Percentiles rank a stretch among this genome's conserved stretches.
These are phyloP conservation scores for Ceratina australensis DNA, from an alignment of 1,140 invertebrate genomes.

Conservation along the genomic window DNA sequence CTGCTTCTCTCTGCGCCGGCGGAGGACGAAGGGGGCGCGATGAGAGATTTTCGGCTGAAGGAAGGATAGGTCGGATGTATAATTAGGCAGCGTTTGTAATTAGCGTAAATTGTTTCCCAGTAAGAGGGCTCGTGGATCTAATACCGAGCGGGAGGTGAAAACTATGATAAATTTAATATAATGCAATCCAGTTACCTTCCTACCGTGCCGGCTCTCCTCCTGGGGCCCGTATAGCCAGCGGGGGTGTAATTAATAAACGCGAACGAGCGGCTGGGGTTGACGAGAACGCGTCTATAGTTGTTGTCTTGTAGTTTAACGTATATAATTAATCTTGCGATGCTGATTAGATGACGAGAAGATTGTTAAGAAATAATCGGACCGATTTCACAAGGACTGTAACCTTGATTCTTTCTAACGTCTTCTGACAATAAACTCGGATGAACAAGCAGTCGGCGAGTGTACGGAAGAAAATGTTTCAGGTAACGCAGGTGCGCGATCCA, in stretches of 20 bases:
- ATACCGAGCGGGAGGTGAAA: conserved; percentile 57
- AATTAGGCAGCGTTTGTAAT: conserved; percentile 78
- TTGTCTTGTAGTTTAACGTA: no score
- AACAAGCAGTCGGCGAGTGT: conserved; percentile 2
- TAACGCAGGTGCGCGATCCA: conserved; percentile 72
- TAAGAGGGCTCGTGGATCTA: conserved; percentile 62
- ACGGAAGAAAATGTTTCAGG: conserved; percentile 22
- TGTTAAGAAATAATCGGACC: no score
- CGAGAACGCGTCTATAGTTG: background rate
- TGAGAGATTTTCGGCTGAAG: conserved; percentile 62
- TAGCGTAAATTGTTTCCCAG: conserved; percentile 78
- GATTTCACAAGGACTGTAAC: no score
- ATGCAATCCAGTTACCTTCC: conserved; percentile 54
- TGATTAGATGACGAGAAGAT: background rate
- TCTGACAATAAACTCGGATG: conserved; percentile 13
- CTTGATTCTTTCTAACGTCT: background rate
- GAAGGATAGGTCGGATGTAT: conserved; percentile 67
- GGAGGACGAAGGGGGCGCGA: conserved; percentile 44
- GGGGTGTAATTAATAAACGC: conserved; percentile 55
- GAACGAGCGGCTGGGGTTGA: conserved; percentile 24
- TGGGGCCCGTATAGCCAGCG: background rate
- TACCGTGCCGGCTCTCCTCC: background rate
- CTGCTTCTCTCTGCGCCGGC: conserved; percentile 8
- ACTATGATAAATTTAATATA: conserved; percentile 66
- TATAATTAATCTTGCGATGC: background rate